Conservation (phyloP, 2,888 invertebrate species). For the Selenia dentaria region DNA sequence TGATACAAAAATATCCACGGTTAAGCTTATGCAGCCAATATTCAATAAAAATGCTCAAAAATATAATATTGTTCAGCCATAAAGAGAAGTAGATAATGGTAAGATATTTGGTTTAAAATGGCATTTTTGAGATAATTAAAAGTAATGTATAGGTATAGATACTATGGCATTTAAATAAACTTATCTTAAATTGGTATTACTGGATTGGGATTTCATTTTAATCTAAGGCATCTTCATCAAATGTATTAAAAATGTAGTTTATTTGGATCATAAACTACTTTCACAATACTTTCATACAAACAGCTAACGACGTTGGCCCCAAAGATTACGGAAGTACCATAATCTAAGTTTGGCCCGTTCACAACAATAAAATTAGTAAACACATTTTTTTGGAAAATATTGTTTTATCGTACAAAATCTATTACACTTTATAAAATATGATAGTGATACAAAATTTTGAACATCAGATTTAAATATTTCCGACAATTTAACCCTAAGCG, state of each 20-base stretch:
- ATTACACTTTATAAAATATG: conserved; percentile 6
- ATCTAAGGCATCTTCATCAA: too few relatives aligned
- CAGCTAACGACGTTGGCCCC: conserved; percentile 42
- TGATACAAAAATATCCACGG: not conserved
- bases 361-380: too few relatives aligned
- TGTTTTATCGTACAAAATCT: not conserved
- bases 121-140: conserved; percentile 40
- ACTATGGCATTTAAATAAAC: conserved; percentile 31
- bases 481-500: conserved; percentile 5
- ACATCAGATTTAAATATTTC: conserved; percentile 21
- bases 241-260: too few relatives aligned
- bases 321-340: too few relatives aligned
- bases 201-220: conserved; percentile 4
- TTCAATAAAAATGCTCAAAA: conserved; percentile 3
- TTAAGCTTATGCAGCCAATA: too few relatives aligned
- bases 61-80: conserved; percentile 5
- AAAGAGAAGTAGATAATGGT: conserved; percentile 43
- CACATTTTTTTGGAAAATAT: conserved; percentile 31
- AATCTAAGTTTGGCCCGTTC: too few relatives aligned
- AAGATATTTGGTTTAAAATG: conserved; percentile 51
- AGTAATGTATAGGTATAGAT: conserved; percentile 29
- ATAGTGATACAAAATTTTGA: conserved; percentile 12
- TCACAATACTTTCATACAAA: conserved; percentile 29
- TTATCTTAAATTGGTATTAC: conserved; percentile 21
- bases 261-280: too few relatives aligned